Percentiles rank a stretch among this genome's conserved stretches.
phyloP scores from a whole-genome alignment of 2,797 vertebrate genomes.

The Typhlichthys subterraneus region DNA sequence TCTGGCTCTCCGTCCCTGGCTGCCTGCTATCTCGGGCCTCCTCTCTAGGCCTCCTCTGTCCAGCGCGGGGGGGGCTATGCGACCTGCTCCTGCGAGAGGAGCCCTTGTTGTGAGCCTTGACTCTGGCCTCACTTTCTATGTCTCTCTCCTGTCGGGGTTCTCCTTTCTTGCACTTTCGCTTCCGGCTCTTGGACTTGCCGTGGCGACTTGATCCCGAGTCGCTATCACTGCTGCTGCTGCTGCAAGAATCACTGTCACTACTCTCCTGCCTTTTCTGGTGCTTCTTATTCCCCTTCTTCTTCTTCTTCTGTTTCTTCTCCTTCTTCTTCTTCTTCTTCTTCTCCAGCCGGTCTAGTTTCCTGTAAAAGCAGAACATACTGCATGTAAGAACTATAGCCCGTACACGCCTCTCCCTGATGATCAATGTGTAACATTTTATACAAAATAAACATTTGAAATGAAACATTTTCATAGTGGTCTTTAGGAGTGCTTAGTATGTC shows the following conservation, averaged over 20 bases:
- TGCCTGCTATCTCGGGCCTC: conserved; percentile 48
- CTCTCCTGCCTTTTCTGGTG: conserved; percentile 80
- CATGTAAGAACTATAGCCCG: background rate
- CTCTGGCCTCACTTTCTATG: conserved; percentile 73
- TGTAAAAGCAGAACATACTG: conserved; percentile 50
- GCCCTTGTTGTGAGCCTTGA: conserved; percentile 78
- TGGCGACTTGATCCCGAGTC: conserved; percentile 62
- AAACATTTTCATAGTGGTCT: too few species aligned
- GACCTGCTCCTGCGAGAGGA: conserved; percentile 73
- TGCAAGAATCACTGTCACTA: conserved; percentile 64
- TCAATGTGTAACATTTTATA: too few species aligned
- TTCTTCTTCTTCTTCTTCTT: conserved; percentile 86
- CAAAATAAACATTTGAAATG: too few species aligned
- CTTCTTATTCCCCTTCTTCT: conserved; percentile 85
- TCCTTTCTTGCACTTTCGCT: conserved; percentile 80
- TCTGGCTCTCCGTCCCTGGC: conserved; percentile 50
- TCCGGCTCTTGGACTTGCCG: conserved; percentile 79
- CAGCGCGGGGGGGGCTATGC: conserved; percentile 69
- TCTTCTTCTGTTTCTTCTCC: conserved; percentile 80
- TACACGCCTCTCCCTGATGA: too few species aligned
- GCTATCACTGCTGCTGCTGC: conserved; percentile 67
- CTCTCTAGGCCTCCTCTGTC: conserved; percentile 60
- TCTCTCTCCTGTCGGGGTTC: conserved; percentile 79
- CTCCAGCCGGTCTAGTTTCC: conserved; percentile 94
- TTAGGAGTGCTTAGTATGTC: too few species aligned